phyloP scores from a whole-genome alignment of 2,888 invertebrate genomes.

The Lithophane ornitopus region DNA sequence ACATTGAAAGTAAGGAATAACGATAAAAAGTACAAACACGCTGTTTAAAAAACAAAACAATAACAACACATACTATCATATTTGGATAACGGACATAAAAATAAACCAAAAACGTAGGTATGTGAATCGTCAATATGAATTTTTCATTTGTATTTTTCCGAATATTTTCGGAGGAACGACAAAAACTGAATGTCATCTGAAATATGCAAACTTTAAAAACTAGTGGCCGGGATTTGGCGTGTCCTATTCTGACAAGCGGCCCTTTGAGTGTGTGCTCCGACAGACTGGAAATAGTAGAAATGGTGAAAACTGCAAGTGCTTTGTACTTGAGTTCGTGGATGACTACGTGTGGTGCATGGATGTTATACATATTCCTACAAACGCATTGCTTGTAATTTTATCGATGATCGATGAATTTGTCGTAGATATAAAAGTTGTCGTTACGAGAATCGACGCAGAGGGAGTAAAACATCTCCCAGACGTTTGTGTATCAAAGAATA shows the following conservation, averaged over 20 bases:
- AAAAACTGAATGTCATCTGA: constrained; percentile 24
- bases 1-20: not conserved
- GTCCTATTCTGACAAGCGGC: constrained; percentile 7
- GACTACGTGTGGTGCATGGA: not conserved
- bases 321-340: not conserved
- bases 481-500: not conserved
- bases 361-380: not conserved
- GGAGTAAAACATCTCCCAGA: not conserved
- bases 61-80: not conserved
- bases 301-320: not conserved
- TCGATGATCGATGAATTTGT: not conserved
- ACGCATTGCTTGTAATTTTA: not conserved
- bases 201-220: constrained; percentile 34
- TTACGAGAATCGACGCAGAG: not conserved
- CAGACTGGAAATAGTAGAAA: not conserved
- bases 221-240: not conserved
- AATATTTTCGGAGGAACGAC: constrained; percentile 17
- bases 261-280: constrained; percentile 14
- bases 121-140: not conserved
- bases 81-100: constrained; percentile 17
- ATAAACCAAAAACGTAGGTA: not conserved
- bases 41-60: constrained; percentile 5
- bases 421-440: not conserved
- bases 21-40: not conserved
- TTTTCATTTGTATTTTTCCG: constrained; percentile 18